Conservation (phyloP, 1,140 invertebrate genomes). For the Lordiphosa collinella region DNA sequence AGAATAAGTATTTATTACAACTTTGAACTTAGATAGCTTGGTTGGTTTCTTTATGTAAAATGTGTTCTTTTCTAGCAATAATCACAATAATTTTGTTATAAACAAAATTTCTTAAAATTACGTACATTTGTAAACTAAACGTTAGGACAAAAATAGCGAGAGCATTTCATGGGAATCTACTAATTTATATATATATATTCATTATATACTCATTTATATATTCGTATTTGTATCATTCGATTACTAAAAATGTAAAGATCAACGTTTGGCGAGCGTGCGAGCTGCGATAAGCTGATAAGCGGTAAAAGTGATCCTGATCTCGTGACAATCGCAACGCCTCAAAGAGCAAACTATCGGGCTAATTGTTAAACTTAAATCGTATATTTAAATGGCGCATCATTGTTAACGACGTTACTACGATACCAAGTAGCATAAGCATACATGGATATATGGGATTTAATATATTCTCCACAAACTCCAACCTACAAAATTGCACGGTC, state of each 20-base stretch:
- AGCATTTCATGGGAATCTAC: constrained; percentile 44
- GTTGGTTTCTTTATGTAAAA: constrained; percentile 67
- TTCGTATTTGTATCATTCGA: constrained; percentile 47
- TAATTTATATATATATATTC: constrained; percentile 34
- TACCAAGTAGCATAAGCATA: constrained; percentile 32
- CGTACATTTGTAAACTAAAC: constrained; percentile 71
- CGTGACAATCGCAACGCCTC: neutral
- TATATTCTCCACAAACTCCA: constrained; percentile 40
- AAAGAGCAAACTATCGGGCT: constrained; percentile 43
- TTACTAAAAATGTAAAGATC: constrained; percentile 67
- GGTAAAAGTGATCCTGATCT: neutral
- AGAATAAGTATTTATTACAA: constrained; percentile 68
- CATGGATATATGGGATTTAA: constrained; percentile 35
- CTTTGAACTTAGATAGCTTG: constrained; percentile 71
- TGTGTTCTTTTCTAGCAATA: constrained; percentile 78
- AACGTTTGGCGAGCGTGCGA: constrained; percentile 54
- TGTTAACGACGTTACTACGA: constrained; percentile 56
- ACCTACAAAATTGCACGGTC: constrained; percentile 73
- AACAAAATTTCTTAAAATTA: constrained; percentile 76
- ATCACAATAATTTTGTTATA: constrained; percentile 78
- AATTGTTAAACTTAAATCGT: constrained; percentile 59
- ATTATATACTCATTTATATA: constrained; percentile 25
- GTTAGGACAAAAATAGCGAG: constrained; percentile 75
- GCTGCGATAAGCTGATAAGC: constrained; percentile 5
- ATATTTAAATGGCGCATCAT: constrained; percentile 75